Evolutionary conservation across 2,888 invertebrate genomes (phyloP).

Genomic region (Stegana nigrithorax): DNA sequence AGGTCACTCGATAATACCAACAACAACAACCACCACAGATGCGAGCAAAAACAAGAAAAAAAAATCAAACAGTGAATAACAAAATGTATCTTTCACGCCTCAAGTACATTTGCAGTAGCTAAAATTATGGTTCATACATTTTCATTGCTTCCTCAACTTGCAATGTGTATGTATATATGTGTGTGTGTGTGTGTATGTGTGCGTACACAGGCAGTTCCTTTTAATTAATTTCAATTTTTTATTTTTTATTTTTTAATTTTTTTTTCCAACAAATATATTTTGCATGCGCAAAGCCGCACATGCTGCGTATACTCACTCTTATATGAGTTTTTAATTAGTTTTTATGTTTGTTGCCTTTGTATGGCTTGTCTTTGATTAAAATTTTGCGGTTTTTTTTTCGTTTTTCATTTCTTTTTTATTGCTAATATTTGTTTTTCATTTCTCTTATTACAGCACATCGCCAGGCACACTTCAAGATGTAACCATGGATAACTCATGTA

Average conservation of each 20-base stretch:
- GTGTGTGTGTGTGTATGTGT: too few relatives aligned
- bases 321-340: not conserved
- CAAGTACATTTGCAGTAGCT: slow-evolving; percentile 3
- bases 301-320: not conserved
- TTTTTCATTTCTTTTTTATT: not conserved
- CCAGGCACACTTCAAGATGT: slow-evolving; percentile 79
- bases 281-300: slow-evolving; percentile 16
- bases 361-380: slow-evolving; percentile 23
- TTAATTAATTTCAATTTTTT: slow-evolving; percentile 21
- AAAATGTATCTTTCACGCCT: not conserved
- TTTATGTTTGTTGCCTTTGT: slow-evolving; percentile 5
- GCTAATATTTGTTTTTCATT: slow-evolving; percentile 13
- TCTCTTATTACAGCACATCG: slow-evolving; percentile 73
- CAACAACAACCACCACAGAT: not conserved
- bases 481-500: slow-evolving; percentile 71
- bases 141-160: not conserved
- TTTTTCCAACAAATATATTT: slow-evolving; percentile 17
- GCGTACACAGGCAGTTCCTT: not conserved
- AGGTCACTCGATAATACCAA: slow-evolving; percentile 34
- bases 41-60: not conserved
- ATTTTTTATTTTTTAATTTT: slow-evolving; percentile 31
- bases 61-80: not conserved
- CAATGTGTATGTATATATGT: not conserved
- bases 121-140: not conserved
- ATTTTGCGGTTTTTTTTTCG: slow-evolving; percentile 9